A percentile compares a stretch with the other conserved stretches of the same genome.
Conservation (phyloP, 1,140 invertebrate species). For the Vanessa tameamea region DNA sequence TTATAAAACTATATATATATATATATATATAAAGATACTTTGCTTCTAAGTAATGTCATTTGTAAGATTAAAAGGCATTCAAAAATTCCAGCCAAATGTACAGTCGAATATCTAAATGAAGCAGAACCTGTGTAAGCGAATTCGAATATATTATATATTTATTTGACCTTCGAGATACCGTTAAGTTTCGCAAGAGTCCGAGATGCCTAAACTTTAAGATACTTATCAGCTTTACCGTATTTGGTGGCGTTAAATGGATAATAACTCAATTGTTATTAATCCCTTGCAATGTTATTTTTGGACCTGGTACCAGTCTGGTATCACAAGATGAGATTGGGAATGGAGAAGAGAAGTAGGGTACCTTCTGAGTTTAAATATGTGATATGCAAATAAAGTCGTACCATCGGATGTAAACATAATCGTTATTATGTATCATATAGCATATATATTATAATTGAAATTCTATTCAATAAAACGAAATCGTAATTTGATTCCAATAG, state of each 20-base stretch:
- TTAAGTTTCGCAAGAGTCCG: constrained; percentile 31
- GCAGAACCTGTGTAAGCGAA: constrained; percentile 25
- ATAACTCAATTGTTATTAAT: constrained; percentile 36
- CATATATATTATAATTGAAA: too few species aligned
- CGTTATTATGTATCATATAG: too few species aligned
- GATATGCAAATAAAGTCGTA: too few species aligned
- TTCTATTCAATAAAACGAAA: too few species aligned
- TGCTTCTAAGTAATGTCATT: too few species aligned
- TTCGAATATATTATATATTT: constrained; percentile 19
- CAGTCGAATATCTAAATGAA: constrained; percentile 9
- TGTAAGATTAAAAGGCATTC: background rate
- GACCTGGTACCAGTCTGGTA: background rate
- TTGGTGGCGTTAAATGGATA: constrained; percentile 31
- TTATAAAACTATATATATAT: too few species aligned
- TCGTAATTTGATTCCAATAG: too few species aligned
- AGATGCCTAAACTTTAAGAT: constrained; percentile 33
- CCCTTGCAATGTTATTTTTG: constrained; percentile 5
- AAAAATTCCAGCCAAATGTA: background rate
- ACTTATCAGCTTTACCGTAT: constrained; percentile 34
- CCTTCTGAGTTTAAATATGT: too few species aligned
- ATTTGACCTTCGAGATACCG: constrained; percentile 27
- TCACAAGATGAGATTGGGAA: too few species aligned
- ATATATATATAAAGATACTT: too few species aligned
- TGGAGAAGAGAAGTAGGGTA: too few species aligned
- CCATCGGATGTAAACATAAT: too few species aligned